These are phyloP conservation scores for Mixornis gularis DNA, from an alignment of 2,113 vertebrate species.

Conservation along the genomic window DNA sequence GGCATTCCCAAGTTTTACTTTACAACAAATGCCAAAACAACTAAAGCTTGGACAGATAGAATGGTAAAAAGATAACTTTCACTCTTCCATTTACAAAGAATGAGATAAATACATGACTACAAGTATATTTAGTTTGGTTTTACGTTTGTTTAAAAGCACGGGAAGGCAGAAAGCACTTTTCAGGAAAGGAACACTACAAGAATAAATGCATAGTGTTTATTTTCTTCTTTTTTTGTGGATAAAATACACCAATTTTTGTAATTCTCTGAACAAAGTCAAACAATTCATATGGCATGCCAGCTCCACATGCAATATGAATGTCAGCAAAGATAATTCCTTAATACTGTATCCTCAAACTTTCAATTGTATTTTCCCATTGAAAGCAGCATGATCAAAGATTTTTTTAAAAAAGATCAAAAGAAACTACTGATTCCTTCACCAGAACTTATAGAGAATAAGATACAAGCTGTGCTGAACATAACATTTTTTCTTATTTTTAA, in stretches of 20 bases:
- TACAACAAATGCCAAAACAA: neutral
- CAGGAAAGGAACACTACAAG: neutral
- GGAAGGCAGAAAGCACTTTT: neutral
- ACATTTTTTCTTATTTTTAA: neutral
- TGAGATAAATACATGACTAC: neutral
- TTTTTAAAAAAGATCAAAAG: neutral
- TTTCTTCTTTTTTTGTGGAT: neutral
- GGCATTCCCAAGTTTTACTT: neutral
- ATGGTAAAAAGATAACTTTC: neutral
- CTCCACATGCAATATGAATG: neutral
- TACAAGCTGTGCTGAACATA: neutral
- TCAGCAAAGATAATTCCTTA: neutral
- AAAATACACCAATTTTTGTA: neutral
- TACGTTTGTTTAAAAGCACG: neutral
- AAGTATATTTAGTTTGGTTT: neutral
- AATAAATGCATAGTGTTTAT: neutral
- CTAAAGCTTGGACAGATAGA: neutral
- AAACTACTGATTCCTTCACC: neutral
- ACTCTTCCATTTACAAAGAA: neutral
- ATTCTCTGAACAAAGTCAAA: neutral
- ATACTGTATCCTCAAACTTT: neutral
- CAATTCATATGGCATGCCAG: neutral
- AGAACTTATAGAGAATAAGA: neutral
- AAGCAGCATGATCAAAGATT: neutral
- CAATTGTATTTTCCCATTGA: neutral